Evolutionary conservation across 1,140 invertebrate species (phyloP), one percentile per base, ranked within the genome.

Genomic region (Steinernema khuongi): DNA sequence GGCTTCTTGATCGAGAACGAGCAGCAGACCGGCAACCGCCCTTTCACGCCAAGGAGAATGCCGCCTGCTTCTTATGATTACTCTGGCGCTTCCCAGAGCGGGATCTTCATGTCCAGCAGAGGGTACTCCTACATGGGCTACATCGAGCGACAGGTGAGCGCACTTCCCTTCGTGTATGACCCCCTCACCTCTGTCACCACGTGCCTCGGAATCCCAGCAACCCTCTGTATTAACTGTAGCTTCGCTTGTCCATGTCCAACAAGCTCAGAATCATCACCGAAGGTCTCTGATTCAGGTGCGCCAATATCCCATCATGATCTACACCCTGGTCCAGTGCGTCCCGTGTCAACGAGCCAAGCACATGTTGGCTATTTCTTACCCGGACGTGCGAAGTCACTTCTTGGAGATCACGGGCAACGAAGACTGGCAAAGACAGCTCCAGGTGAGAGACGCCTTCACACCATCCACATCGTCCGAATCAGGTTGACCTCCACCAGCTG

Each of bases 401-500:
- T 43, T 77, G 26, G 74, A 71, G 71, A 67, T 71, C 22, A 60
- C 79, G 33, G 81, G 80, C 17, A 81, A 84, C 73, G 74, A 81
- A 67, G 32, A 82, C 36, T 81, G 80, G 80, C 50, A 60, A 22
- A 7, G 50, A 26, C 50, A 60, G 50, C 50, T 60, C 22, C 50
- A 60, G 26, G 76, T 76, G 18, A 81, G 81, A n/a, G 85, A 84
- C 68, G 77, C n/a, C n/a, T n/a, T n/a, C n/a, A n/a, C n/a, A 85
- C 33, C 69, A 84, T 30, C 85, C 83, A 83, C 81, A 83, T 75
- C 74, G 85, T 19, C 81, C 85, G 60, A 70, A 85, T 11, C 81
- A 85, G 72, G 74, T 83, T 14, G 84, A 84, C 67, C 75, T 84
- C n/a, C 84, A 85, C 30, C 81, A 85, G 68, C 28, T 84, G 1